A percentile compares a stretch with the other conserved stretches of the same genome.
phyloP scores from a whole-genome alignment of 1,140 invertebrate species.

The Habropoda laboriosa region DNA sequence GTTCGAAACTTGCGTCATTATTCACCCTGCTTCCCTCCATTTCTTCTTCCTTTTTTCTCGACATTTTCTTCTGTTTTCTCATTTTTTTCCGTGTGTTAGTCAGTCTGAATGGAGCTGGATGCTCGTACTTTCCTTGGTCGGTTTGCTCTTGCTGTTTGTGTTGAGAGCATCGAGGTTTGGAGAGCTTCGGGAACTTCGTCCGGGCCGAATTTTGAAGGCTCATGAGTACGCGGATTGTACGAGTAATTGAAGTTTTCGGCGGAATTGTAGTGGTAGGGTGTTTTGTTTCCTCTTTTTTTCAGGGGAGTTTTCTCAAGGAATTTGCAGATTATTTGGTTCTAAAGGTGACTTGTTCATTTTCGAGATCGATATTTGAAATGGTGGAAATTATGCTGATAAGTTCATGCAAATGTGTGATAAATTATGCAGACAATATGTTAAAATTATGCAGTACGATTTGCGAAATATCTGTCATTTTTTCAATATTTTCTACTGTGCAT shows the following conservation, averaged over 20 bases:
- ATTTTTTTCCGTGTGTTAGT: background rate
- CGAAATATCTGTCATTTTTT: too few relatives aligned
- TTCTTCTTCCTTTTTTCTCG: background rate
- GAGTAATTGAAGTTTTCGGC: background rate
- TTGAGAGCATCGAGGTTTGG: background rate
- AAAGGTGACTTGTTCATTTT: too few relatives aligned
- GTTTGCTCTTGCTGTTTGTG: background rate
- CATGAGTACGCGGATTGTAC: background rate
- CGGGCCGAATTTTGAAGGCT: background rate
- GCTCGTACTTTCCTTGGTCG: constrained; percentile 1
- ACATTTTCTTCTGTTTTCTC: background rate
- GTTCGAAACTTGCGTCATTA: constrained; percentile 36
- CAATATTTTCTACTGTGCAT: too few relatives aligned
- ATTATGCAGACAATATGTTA: too few relatives aligned
- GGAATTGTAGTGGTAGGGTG: too few relatives aligned
- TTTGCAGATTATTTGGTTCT: too few relatives aligned
- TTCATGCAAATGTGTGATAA: too few relatives aligned
- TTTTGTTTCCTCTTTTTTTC: background rate
- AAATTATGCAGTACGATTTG: too few relatives aligned
- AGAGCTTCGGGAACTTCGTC: constrained; percentile 7
- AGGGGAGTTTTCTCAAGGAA: too few relatives aligned
- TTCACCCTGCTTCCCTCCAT: background rate
- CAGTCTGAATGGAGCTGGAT: background rate
- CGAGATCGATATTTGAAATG: too few relatives aligned
- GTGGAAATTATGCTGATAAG: too few relatives aligned